Base-by-base conservation (phyloP, 2,113 vertebrate species). In the Jaculus jaculus region DNA sequence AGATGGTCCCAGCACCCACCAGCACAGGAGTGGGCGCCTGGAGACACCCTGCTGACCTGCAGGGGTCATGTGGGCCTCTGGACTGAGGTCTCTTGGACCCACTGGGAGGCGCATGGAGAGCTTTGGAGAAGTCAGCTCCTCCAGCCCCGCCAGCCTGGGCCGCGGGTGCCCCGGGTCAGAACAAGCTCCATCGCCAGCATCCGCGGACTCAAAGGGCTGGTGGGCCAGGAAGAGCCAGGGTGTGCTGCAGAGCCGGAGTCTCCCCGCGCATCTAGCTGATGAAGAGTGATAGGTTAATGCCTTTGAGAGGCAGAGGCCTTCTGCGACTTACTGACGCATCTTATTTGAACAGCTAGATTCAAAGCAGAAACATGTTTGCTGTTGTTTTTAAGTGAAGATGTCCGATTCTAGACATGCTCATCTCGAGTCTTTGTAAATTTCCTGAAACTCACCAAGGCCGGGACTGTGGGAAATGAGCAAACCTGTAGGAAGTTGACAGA, bases 161-260 rank as follows among this genome's bases (percentile, higher is more conserved):
- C 54, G 37, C 21, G 37, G 7, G 3, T 0, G 9, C 17, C 7
- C 17, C 5, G 10, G 34, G 18, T 10, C 37, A 60, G 12, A 24
- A 20, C 30, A n/a, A 60, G 3, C 12, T 30, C 26, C 39, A 5
- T 2, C 10, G 3, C 11, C 1, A 21, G 61, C 63, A 37, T 0
- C 13, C 3, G 7, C 0, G 2, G 15, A 1, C 18, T 2, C 1
- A 2, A 3, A 71, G 26, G 16, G 1, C 10, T 42, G 6, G 23
- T 0, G 9, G 17, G 5, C 1, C 30, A 18, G 34, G 1, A 3
- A 2, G 5, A 21, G 2, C 0, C 0, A 13, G 6, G 23, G 1
- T 51, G 20, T 2, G 21, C 8, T 0, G 4, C 37, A 23, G n/a
- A 39, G 5, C 18, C 12, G 2, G 2, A 8, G 2, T n/a, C 21